phyloP scores from a whole-genome alignment of 2,888 invertebrate species.

The Sarcophaga caerulescens region DNA sequence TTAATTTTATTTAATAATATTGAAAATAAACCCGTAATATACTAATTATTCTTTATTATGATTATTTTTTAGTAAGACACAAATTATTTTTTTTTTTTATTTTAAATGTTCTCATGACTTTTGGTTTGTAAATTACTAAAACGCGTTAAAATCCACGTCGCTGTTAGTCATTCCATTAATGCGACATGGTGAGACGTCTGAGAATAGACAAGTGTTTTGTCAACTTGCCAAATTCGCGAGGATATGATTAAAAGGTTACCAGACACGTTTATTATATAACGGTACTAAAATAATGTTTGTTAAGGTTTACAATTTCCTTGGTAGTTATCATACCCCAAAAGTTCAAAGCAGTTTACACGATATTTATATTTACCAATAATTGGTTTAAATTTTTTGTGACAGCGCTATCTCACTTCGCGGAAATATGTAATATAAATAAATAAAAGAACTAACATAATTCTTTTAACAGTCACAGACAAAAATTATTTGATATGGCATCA shows the following conservation, averaged over 20 bases:
- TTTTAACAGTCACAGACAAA: no score
- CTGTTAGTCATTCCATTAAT: conserved; percentile 43
- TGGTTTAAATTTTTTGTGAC: no score
- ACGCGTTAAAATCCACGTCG: conserved; percentile 36
- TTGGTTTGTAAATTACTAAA: conserved; percentile 43
- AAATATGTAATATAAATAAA: no score
- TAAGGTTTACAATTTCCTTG: neutral
- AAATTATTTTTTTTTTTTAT: conserved; percentile 30
- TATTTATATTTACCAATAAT: no score
- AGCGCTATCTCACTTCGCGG: no score
- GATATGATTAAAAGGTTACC: conserved; percentile 9
- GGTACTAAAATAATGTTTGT: neutral
- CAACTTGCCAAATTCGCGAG: conserved; percentile 53
- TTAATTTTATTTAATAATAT: conserved; percentile 23
- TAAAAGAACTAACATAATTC: no score
- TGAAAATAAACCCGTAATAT: neutral
- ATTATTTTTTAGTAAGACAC: conserved; percentile 22
- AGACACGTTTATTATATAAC: neutral
- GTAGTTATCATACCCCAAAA: no score
- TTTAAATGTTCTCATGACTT: conserved; percentile 36
- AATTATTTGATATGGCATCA: no score
- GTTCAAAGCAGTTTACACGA: no score
- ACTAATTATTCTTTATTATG: no score
- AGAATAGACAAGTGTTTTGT: conserved; percentile 45
- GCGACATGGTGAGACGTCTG: conserved; percentile 40